Evolutionary conservation across 1,140 invertebrate species (phyloP), one percentile per base, ranked within the genome.

Genomic region (Drosophila triauraria): DNA sequence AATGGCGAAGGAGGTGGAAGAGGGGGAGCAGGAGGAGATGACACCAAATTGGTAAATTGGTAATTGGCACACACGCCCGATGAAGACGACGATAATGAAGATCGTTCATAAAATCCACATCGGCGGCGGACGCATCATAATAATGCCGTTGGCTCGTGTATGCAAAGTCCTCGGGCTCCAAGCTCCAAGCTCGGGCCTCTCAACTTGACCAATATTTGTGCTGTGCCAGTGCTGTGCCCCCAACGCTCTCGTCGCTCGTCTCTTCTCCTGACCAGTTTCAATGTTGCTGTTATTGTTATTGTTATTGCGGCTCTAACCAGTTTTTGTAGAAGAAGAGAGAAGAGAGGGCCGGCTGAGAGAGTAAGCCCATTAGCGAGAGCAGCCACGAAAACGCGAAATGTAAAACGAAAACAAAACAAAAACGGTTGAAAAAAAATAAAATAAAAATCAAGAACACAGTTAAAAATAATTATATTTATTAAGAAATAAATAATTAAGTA

Each of bases 161-260:
- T 82, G 80, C 80, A 79, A 83, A 79, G 57, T 60, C 70, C 65
- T 71, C 70, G 30, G 44, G 46, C 27, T n/a, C 10, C 27, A 30
- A 30, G 23, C 30, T 54, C 20, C 5, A 6, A 6, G 30, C 50
- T 32, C 42, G 43, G 43, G 35, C 35, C 62, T 67, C 25, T 67
- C 62, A 82, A 82, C 57, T 88, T 87, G 76, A 88, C 84, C 84
- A 87, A 87, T 78, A 87, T 87, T 87, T 70, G n/a, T n/a, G n/a
- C n/a, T n/a, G n/a, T n/a, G 72, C 61, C n/a, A 35, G 27, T 80
- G 27, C 64, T 54, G 23, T n/a, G 12, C 40, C 15, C 10, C 23
- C 6, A 15, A 17, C 40, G 40, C 42, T 61, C 51, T 43, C 10
- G 42, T 17, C 20, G 0, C 20, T 20, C 20, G 20, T 20, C 20